Evolutionary conservation across 2,888 invertebrate species (phyloP).

Genomic region (Cyaniris semiargus): DNA sequence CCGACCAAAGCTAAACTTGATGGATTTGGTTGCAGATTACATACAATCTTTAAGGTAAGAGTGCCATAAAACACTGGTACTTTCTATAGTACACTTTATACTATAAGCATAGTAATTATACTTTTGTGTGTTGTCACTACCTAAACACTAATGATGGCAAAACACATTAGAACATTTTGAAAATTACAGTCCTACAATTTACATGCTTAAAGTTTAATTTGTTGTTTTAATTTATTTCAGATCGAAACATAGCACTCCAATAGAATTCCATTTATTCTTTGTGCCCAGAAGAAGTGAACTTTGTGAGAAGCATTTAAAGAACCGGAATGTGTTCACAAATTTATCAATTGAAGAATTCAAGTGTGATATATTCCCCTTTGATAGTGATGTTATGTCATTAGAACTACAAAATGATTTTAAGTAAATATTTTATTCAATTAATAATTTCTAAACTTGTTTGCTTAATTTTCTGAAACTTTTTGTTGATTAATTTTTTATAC

Average conservation of each 20-base stretch:
- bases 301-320: constrained; percentile 92
- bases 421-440: constrained; percentile 59
- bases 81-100: no score
- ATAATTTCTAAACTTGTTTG: neutral
- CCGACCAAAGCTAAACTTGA: constrained; percentile 88
- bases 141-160: no score
- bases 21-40: constrained; percentile 92
- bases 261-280: constrained; percentile 93
- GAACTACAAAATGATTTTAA: constrained; percentile 90
- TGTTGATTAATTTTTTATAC: neutral
- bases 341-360: constrained; percentile 90
- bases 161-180: no score
- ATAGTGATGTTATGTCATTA: constrained; percentile 95
- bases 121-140: no score
- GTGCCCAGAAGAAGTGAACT: constrained; percentile 92
- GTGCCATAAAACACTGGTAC: no score
- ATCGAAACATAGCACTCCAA: constrained; percentile 61
- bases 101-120: no score
- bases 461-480: neutral
- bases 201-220: no score
- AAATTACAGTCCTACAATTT: no score
- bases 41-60: constrained; percentile 64
- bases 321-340: constrained; percentile 89
- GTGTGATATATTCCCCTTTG: constrained; percentile 94
- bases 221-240: no score